Base-by-base conservation (phyloP, 2,888 invertebrate genomes). In the Hypselothyrea guttata region DNA sequence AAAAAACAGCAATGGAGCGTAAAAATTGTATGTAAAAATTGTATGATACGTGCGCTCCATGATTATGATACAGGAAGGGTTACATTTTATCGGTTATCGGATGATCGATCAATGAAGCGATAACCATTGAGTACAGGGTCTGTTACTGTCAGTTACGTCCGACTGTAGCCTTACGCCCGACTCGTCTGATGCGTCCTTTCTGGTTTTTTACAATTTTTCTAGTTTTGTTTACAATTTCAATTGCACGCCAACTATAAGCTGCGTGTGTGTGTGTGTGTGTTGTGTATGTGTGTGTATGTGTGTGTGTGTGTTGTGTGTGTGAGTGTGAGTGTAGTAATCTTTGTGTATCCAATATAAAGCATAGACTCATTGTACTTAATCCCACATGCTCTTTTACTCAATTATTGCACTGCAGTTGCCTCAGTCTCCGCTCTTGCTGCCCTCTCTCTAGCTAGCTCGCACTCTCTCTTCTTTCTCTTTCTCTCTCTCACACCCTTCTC, bases 191-290 rank as follows among this genome's bases (percentile, higher is more conserved):
- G 37, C 28, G 7, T 9, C 18, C 7, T 37, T 18, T 30, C 9
- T 37, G 28, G 12, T 40, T 38, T 47, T 28, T 58, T 33, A 47
- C 41, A 53, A 42, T 52, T 44, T 33, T n/a, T 3, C 11, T 41
- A 22, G 22, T 58, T 58, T 49, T 67, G 68, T 55, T 49, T 49
- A 60, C 65, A 55, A 49, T 49, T 67, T 45, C 54, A 54, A 58
- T 48, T 58, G 64, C 58, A 57, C 47, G 47, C 27, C 31, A 31
- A 45, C 9, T 45, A n/a, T 28, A n/a, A 9, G 9, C 41, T 13
- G 15, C 4, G 7, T 12, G 12, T 38, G 13, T 18, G 18, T 37
- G 15, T 18, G 12, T 45, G 16, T 30, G 28, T 38, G 18, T 33
- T n/a, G n/a, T n/a, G n/a, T n/a, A n/a, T n/a, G n/a, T n/a, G n/a